These are phyloP conservation scores for Axis porcinus DNA, from an alignment of 2,113 vertebrate genomes.

Conservation along the genomic window DNA sequence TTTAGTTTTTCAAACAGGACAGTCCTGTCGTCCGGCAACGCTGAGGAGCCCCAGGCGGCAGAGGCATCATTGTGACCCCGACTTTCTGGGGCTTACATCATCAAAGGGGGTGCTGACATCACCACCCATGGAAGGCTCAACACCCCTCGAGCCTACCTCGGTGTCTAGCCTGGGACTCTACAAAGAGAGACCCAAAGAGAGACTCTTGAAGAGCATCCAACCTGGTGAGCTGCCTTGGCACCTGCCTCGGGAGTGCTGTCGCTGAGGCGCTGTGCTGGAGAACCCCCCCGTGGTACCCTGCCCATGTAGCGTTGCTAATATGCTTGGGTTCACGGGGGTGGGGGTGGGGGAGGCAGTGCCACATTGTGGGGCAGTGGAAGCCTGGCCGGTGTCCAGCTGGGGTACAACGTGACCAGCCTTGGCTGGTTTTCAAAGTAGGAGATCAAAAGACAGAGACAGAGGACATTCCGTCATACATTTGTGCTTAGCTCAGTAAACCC, in stretches of 20 bases:
- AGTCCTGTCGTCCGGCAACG: accelerated
- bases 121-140: background rate
- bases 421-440: accelerated
- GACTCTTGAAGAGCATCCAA: accelerated
- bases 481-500: background rate
- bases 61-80: accelerated
- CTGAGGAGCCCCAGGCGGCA: accelerated
- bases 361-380: accelerated
- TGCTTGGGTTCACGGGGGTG: background rate
- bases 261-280: accelerated
- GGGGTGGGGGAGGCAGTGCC: background rate
- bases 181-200: background rate
- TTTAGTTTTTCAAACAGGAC: accelerated
- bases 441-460: background rate
- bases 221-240: accelerated
- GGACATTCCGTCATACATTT: accelerated
- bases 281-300: accelerated
- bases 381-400: accelerated
- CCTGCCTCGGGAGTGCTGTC: accelerated
- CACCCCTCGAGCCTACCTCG: accelerated
- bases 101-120: background rate
- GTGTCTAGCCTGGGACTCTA: accelerated
- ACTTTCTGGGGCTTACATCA: accelerated
- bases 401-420: accelerated
- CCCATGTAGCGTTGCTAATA: accelerated